Base-by-base conservation (phyloP, 2,888 invertebrate genomes). In the Drosophila peninsularis region DNA sequence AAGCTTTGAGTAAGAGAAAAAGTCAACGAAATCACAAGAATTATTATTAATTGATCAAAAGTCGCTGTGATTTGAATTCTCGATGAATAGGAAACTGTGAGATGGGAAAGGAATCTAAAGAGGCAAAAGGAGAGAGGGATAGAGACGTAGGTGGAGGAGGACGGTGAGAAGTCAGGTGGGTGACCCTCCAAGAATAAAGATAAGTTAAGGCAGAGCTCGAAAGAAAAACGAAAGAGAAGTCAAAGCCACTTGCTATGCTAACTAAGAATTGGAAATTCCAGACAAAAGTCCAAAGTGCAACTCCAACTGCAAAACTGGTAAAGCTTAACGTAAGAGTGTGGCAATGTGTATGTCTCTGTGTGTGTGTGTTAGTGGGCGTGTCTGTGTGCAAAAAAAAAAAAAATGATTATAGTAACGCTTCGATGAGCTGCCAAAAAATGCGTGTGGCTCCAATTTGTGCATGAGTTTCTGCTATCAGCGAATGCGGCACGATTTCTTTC, bases 401-500 rank as follows among this genome's bases (percentile, higher is more conserved):
- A 19, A 11, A 42, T 69, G 73, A 82, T 82, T 69, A 68, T 63
- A 49, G 67, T 76, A 62, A 85, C 65, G 82, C 82, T 82, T 50
- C 66, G 69, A 65, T 71, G 66, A 56, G 53, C 66, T 73, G 62
- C 55, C 63, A 61, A 72, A 75, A 82, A 62, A 75, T 64, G 60
- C 45, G 14, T 37, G 21, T 30, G 27, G 7, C 7, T 30, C 5
- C 27, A 30, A 30, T 30, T 6, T 7, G 27, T 27, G 24, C 56
- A n/a, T 14, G 36, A 14, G 44, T 47, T 47, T 17, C 27, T 30
- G 27, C 39, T 39, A 30, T 30, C 30, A 30, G 37, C 32, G 4
- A 24, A 24, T 24, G 24, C 24, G 24, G 24, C 24, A 24, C 24
- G 24, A 24, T 24, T 24, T 24, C 24, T 24, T 24, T 24, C 24